Base-by-base conservation (phyloP, 2,888 invertebrate genomes). In the Lydus trimaculatus region DNA sequence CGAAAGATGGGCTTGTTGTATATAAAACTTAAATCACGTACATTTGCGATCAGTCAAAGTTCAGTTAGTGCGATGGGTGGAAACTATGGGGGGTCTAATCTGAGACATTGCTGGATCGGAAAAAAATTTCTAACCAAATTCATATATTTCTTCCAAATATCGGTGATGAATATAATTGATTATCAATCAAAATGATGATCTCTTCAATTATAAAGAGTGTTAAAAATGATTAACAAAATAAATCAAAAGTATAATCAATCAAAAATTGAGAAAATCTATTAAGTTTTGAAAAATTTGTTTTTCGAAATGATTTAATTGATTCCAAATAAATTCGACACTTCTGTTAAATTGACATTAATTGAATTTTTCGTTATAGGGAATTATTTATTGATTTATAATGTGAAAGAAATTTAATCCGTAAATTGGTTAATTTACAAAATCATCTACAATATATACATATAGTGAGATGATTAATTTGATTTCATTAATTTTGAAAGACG, bases 11-110 rank as follows among this genome's bases (percentile, higher is more conserved):
- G 56, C 0, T 56, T 25, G 25, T 69, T 70, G 66, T 65, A 73
- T 64, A n/a, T n/a, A 23, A 67, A 65, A 72, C 73, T 72, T 70
- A 69, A 68, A 71, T 72, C 76, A 76, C 75, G 75, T 76, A 73
- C 76, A 64, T 73, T 67, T 63, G 72, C 73, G 73, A 76, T 76
- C 74, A 73, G 70, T 75, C 75, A 75, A 72, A 71, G 64, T 52
- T 13, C 13, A 6, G 20, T 17, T 2, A n/a, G 9, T 56, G 56
- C 7, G 56, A 28, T 28, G 25, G 28, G 6, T 13, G 15, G 15
- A 15, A 25, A 15, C 56, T 11, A 28, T 28, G 7, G 56, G 56
- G n/a, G 56, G 56, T 15, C 56, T 13, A 15, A 28, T 28, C 28
- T n/a, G n/a, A n/a, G n/a, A n/a, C n/a, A n/a, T n/a, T n/a, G n/a